Percentiles rank a stretch among this genome's conserved stretches.
These are phyloP conservation scores for Orcinus orca DNA, from an alignment of 2,113 vertebrate genomes.

Conservation along the genomic window DNA sequence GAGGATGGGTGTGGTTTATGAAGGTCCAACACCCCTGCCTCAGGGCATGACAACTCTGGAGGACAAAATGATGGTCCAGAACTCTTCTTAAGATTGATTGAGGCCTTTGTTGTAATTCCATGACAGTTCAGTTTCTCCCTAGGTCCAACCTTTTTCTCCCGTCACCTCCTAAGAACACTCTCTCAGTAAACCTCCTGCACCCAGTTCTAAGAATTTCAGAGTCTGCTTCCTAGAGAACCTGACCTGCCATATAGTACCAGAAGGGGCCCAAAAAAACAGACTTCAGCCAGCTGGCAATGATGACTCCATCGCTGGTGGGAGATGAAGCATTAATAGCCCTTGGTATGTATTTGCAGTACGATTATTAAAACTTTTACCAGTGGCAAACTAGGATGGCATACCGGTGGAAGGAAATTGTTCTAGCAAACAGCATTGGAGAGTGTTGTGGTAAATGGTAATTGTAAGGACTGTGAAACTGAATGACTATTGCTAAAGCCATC, in stretches of 20 bases:
- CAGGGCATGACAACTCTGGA: not conserved
- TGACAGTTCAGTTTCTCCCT: not conserved
- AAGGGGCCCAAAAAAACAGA: not conserved
- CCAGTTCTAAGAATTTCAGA: conserved; percentile 1
- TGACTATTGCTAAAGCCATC: not conserved
- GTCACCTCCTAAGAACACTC: not conserved
- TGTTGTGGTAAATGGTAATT: not conserved
- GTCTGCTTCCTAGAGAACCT: conserved; percentile 26
- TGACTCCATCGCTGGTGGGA: not conserved
- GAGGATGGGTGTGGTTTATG: not conserved
- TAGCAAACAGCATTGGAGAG: not conserved
- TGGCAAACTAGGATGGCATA: not conserved
- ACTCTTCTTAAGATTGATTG: not conserved
- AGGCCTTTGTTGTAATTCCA: not conserved
- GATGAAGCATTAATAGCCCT: not conserved
- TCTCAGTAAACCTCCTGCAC: not conserved
- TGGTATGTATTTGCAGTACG: not conserved
- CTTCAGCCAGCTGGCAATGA: not conserved
- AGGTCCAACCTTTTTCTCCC: not conserved
- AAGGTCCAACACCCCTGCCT: not conserved
- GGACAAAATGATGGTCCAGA: not conserved
- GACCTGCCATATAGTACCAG: not conserved
- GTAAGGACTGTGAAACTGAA: not conserved
- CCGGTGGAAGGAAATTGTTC: not conserved
- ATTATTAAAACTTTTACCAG: not conserved